Evolutionary conservation across 2,797 vertebrate genomes (phyloP).

Genomic region (Arnoldichthys spilopterus): DNA sequence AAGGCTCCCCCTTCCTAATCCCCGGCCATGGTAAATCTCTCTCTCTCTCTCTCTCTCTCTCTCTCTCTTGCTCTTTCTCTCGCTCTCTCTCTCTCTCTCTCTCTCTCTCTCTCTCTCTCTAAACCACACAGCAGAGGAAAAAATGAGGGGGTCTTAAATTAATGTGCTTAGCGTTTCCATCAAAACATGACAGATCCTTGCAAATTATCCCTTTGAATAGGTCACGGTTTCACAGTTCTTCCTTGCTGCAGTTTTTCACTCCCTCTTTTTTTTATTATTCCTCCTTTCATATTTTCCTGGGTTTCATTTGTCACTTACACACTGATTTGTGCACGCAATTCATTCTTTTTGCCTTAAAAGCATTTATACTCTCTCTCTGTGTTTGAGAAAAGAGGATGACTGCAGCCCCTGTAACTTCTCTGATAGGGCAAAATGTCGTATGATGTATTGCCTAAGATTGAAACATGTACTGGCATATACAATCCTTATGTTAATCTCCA

Average conservation of each 20-base stretch:
- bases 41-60: slow-evolving; percentile 43
- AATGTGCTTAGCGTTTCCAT: slow-evolving; percentile 69
- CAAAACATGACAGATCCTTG: slow-evolving; percentile 69
- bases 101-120: not conserved
- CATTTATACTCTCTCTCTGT: slow-evolving; percentile 48
- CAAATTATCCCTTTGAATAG: slow-evolving; percentile 68
- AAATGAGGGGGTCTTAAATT: slow-evolving; percentile 64
- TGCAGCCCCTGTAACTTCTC: slow-evolving; percentile 18
- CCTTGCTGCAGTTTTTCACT: slow-evolving; percentile 55
- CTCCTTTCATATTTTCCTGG: slow-evolving; percentile 59
- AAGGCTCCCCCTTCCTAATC: slow-evolving; percentile 63
- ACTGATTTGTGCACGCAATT: slow-evolving; percentile 57
- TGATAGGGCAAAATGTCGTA: slow-evolving; percentile 44
- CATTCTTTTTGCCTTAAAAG: slow-evolving; percentile 59
- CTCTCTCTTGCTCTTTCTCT: slow-evolving; percentile 31
- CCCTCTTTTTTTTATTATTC: slow-evolving; percentile 37
- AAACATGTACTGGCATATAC: slow-evolving; percentile 35
- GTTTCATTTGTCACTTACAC: slow-evolving; percentile 60
- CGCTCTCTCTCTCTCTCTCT: slow-evolving; percentile 34
- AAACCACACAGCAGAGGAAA: slow-evolving; percentile 52
- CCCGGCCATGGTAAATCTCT: slow-evolving; percentile 60
- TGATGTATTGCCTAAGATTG: slow-evolving; percentile 41
- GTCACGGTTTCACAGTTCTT: slow-evolving; percentile 64
- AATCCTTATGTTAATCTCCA: slow-evolving; percentile 44
- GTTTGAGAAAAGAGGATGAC: slow-evolving; percentile 39